Conservation (phyloP, 2,888 invertebrate species). For the Cantharis lateralis region DNA sequence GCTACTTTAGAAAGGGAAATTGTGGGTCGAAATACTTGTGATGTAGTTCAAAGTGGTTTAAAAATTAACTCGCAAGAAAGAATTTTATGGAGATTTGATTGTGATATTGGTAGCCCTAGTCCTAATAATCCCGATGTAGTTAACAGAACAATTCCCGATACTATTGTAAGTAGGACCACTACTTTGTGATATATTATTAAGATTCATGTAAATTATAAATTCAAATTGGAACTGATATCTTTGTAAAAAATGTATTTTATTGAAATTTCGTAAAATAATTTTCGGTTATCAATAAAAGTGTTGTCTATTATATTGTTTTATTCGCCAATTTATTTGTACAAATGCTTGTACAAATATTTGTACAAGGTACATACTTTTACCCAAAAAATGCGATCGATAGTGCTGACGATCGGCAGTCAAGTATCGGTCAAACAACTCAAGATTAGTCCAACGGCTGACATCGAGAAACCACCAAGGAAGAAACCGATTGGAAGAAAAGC, state of each 20-base stretch:
- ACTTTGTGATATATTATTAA: constrained; percentile 52
- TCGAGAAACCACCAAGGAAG: no score
- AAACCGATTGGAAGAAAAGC: no score
- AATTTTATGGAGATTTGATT: constrained; percentile 56
- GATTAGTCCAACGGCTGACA: no score
- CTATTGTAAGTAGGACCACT: constrained; percentile 54
- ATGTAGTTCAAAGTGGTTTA: constrained; percentile 87
- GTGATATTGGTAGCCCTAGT: constrained; percentile 52
- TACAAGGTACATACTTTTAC: no score
- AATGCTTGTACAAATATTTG: no score
- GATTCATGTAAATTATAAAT: constrained; percentile 13
- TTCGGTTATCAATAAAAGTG: constrained; percentile 2
- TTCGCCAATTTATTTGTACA: no score
- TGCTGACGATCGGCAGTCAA: no score
- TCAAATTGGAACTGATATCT: constrained; percentile 25
- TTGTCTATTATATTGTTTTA: constrained; percentile 1
- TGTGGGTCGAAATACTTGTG: constrained; percentile 81
- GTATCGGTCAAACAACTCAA: no score
- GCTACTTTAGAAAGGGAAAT: constrained; percentile 45
- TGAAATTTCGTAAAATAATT: constrained; percentile 11
- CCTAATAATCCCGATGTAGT: constrained; percentile 55
- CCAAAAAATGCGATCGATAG: no score
- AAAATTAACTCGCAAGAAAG: constrained; percentile 76
- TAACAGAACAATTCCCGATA: constrained; percentile 48
- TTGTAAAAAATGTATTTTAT: constrained; percentile 23